phyloP scores from a whole-genome alignment of 2,888 invertebrate genomes.

The Drosophila fulvimacula region DNA sequence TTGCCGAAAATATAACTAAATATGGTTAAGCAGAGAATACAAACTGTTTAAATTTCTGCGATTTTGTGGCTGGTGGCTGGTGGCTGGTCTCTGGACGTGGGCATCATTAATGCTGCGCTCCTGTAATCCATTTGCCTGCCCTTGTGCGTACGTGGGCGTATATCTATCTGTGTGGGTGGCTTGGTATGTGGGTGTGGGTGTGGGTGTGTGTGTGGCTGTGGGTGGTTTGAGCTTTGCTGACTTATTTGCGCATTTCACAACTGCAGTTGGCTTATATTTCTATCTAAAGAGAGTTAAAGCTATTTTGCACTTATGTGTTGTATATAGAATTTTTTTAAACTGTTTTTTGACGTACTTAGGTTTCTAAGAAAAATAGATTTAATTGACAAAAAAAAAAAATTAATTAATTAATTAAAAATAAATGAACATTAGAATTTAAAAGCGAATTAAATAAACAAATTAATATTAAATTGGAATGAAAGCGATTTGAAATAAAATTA shows the following conservation, averaged over 20 bases:
- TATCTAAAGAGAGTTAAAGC: neutral
- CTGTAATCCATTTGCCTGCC: neutral
- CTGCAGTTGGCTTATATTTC: constrained; percentile 7
- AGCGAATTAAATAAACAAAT: too few relatives aligned
- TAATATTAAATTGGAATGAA: too few relatives aligned
- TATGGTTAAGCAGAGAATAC: neutral
- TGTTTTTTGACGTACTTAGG: too few relatives aligned
- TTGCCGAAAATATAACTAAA: neutral
- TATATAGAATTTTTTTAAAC: too few relatives aligned
- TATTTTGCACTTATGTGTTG: neutral
- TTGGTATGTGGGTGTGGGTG: neutral
- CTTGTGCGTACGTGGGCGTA: neutral
- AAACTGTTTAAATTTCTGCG: neutral
- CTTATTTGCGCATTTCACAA: constrained; percentile 37
- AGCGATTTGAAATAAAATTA: too few relatives aligned
- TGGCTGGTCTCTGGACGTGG: neutral
- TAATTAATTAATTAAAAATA: too few relatives aligned
- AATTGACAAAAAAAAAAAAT: too few relatives aligned
- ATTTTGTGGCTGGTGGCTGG: neutral
- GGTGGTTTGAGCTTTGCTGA: constrained; percentile 9
- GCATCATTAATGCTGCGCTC: constrained; percentile 1
- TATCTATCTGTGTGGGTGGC: neutral
- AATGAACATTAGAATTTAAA: too few relatives aligned
- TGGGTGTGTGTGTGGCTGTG: neutral
- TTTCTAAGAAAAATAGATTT: too few relatives aligned